Evolutionary conservation across 2,888 invertebrate genomes (phyloP).

Genomic region (Drosophila pseudotalamancana): DNA sequence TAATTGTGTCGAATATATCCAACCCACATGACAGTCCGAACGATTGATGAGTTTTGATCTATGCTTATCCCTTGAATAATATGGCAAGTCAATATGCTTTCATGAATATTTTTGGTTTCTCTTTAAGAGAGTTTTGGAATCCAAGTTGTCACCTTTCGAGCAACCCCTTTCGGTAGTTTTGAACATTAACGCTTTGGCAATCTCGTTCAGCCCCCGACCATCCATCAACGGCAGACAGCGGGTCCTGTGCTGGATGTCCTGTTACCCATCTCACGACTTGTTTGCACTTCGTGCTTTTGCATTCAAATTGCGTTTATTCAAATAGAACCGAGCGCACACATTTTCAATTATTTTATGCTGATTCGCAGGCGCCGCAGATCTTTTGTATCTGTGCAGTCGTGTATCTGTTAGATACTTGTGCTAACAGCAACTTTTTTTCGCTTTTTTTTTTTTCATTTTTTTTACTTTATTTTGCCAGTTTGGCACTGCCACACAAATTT

Average conservation of each 20-base stretch:
- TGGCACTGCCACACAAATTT: slow-evolving; percentile 57
- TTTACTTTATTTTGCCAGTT: slow-evolving; percentile 4
- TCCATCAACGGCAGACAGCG: slow-evolving; percentile 58
- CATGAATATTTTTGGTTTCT: background rate
- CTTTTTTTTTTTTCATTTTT: background rate
- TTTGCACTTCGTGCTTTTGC: slow-evolving; percentile 78
- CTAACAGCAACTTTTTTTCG: slow-evolving; percentile 37
- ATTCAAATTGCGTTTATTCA: slow-evolving; percentile 78
- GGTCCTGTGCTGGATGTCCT: slow-evolving; percentile 35
- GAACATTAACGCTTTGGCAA: slow-evolving; percentile 53
- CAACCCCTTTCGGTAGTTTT: slow-evolving; percentile 36
- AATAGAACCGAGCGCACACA: slow-evolving; percentile 71
- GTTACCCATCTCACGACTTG: slow-evolving; percentile 53
- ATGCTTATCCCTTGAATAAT: background rate
- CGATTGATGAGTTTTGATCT: slow-evolving; percentile 19
- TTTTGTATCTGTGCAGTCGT: slow-evolving; percentile 64
- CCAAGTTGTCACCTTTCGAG: slow-evolving; percentile 1
- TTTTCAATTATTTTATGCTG: slow-evolving; percentile 77
- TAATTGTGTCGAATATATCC: slow-evolving; percentile 42
- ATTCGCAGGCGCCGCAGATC: slow-evolving; percentile 64
- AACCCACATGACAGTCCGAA: background rate
- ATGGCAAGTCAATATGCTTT: background rate
- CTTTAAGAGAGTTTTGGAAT: background rate
- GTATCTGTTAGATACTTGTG: slow-evolving; percentile 54
- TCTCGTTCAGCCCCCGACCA: slow-evolving; percentile 45